Base-by-base conservation (phyloP, 2,797 vertebrate genomes). In the Capromys pilorides region DNA sequence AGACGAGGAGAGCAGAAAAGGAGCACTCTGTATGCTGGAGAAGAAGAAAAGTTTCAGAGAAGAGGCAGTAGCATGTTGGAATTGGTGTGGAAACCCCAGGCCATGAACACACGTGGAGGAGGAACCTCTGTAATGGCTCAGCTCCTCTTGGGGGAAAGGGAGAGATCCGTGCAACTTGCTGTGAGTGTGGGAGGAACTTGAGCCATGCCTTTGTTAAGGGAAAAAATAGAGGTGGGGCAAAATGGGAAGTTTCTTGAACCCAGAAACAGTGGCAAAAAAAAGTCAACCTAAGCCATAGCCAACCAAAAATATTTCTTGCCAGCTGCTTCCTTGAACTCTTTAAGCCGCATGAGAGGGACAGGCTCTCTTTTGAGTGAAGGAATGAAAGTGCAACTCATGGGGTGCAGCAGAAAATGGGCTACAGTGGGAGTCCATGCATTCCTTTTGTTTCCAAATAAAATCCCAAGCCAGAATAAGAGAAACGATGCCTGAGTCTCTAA, bases 381-480 rank as follows among this genome's bases (percentile, higher is more conserved):
- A 59, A 67, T 33, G 24, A 54, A 57, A 2, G 26, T 6, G 14
- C 2, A 28, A 31, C 24, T 0, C 5, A 19, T 2, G 16, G 19
- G 45, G 16, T 24, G 11, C 9, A 7, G 54, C 21, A n/a, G 61
- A 77, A 59, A 39, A 11, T 2, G 1, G 3, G 6, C 0, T 7
- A 26, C 24, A 0, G 3, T 1, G 18, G 51, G 4, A 59, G 4
- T 31, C n/a, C 36, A 2, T 3, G 26, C 0, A 5, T 33, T 54
- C 28, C 39, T 41, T 6, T 36, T 61, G 31, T 19, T 71, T 49
- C 51, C n/a, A 86, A 73, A 45, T 59, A 57, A 90, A 66, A 81
- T n/a, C 59, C 45, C 75, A 79, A 41, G 18, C 71, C 85, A 77
- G 62, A 92, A 41, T 24, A 79, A 89, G 87, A 82, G 95, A 54